phyloP scores from a whole-genome alignment of 2,888 invertebrate species.

The Lasius fuliginosus region DNA sequence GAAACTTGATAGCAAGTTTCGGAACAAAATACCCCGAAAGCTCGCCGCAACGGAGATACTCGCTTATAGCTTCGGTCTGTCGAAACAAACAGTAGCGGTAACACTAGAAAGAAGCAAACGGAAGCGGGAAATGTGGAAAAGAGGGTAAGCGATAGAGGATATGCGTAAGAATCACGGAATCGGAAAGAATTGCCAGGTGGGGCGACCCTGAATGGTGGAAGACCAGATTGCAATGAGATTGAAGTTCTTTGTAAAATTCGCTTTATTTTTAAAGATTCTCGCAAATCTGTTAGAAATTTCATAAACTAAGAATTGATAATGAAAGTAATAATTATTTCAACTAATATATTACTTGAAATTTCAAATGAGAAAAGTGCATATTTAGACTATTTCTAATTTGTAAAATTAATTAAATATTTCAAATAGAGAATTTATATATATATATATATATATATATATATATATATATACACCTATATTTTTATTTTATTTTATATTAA shows the following conservation, averaged over 20 bases:
- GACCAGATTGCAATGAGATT: background rate
- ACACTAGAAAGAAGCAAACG: background rate
- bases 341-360: background rate
- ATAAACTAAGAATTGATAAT: background rate
- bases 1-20: conserved; percentile 47
- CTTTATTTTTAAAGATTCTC: background rate
- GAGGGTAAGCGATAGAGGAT: conserved; percentile 8
- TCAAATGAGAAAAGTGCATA: background rate
- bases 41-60: background rate
- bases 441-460: too few relatives aligned
- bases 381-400: background rate
- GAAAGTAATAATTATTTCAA: background rate
- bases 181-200: background rate
- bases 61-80: conserved; percentile 1
- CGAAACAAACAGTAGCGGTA: conserved; percentile 30
- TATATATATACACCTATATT: background rate
- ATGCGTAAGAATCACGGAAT: conserved; percentile 22
- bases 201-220: background rate
- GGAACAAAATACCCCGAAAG: conserved; percentile 25
- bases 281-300: conserved; percentile 7
- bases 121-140: conserved; percentile 18
- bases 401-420: background rate
- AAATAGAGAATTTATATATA: background rate
- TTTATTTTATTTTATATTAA: background rate
- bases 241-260: background rate